A percentile compares a stretch with the other conserved stretches of the same genome.
Conservation (phyloP, 1,140 invertebrate species). For the Apolygus lucorum region DNA sequence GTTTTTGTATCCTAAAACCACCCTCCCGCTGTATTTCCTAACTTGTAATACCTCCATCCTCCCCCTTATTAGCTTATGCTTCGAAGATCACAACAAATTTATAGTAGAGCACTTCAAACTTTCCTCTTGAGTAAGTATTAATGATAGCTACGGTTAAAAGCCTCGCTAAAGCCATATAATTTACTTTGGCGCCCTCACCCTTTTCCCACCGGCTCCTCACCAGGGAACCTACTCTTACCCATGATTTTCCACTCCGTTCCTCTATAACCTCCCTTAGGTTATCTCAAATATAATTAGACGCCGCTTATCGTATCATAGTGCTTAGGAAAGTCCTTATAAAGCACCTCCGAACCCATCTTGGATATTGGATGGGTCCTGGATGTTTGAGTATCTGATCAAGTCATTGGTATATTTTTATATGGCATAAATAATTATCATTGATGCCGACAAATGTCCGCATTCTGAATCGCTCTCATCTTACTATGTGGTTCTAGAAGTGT, state of each 20-base stretch:
- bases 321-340: neutral
- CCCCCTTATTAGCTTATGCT: slow-evolving; percentile 5
- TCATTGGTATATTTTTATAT: too few relatives aligned
- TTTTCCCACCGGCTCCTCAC: neutral
- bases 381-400: too few relatives aligned
- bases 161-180: slow-evolving; percentile 10
- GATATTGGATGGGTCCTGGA: too few relatives aligned
- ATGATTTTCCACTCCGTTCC: neutral
- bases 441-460: too few relatives aligned
- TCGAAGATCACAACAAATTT: slow-evolving; percentile 13
- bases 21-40: neutral
- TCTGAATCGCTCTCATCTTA: too few relatives aligned
- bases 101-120: slow-evolving; percentile 4
- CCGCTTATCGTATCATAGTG: neutral
- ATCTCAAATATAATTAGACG: neutral
- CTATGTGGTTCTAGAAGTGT: too few relatives aligned
- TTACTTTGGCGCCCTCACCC: slow-evolving; percentile 3
- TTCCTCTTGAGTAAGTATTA: slow-evolving; percentile 13
- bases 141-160: slow-evolving; percentile 9
- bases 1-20: neutral
- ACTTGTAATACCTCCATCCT: neutral
- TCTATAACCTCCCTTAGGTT: neutral
- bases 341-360: too few relatives aligned
- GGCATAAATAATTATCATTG: too few relatives aligned
- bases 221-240: neutral